Evolutionary conservation across 2,113 vertebrate genomes (phyloP).

Genomic region (Melanerpes aurifrons): DNA sequence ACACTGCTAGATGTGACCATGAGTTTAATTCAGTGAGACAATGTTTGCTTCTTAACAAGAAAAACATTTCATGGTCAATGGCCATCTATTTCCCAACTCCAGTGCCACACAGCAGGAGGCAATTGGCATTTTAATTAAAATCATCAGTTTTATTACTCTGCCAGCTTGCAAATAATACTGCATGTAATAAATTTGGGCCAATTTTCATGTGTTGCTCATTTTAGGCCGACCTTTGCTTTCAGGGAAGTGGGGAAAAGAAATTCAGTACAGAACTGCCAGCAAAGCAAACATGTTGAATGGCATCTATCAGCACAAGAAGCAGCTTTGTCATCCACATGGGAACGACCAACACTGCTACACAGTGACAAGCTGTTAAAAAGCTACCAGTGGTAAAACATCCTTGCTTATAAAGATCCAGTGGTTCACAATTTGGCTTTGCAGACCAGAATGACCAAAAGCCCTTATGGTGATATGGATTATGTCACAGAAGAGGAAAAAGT

Average conservation of each 20-base stretch:
- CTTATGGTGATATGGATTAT: not conserved
- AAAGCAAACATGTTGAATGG: conserved; percentile 38
- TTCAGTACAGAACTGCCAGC: conserved; percentile 7
- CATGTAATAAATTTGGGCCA: not conserved
- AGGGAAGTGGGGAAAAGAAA: not conserved
- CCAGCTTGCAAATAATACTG: not conserved
- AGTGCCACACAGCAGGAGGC: not conserved
- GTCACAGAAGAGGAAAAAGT: conserved; percentile 22
- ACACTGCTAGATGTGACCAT: not conserved
- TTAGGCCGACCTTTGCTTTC: conserved; percentile 5
- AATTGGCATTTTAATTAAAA: not conserved
- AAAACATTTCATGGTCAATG: not conserved
- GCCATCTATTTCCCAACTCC: not conserved
- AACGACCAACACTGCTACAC: not conserved
- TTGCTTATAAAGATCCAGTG: not conserved
- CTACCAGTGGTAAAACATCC: conserved; percentile 15
- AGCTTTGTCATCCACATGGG: not conserved
- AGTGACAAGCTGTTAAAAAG: not conserved
- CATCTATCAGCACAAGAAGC: conserved; percentile 1
- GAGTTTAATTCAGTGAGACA: not conserved
- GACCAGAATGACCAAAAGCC: conserved; percentile 40
- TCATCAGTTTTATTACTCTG: not conserved
- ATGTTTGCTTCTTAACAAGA: not conserved
- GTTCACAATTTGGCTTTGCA: conserved; percentile 50
- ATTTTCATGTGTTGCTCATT: not conserved